A percentile compares a stretch with the other conserved stretches of the same genome.
These are phyloP conservation scores for Physocephala rufipes DNA, from an alignment of 2,888 invertebrate species.

Conservation along the genomic window DNA sequence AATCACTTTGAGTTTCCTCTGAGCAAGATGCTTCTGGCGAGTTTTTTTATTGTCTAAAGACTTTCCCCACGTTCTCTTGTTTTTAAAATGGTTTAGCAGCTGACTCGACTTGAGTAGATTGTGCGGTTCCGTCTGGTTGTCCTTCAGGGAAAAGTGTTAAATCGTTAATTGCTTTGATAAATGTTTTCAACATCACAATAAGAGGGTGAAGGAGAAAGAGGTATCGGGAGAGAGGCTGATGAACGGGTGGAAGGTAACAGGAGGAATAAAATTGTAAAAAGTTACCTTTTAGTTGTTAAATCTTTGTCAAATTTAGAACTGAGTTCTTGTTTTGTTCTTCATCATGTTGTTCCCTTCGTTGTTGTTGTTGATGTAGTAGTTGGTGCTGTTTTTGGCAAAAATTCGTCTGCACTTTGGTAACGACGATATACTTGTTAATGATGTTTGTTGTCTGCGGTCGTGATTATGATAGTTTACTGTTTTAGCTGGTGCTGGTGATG, in stretches of 20 bases:
- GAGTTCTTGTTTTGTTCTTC: not conserved
- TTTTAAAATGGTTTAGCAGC: not conserved
- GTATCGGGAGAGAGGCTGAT: not conserved
- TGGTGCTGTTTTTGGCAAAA: not conserved
- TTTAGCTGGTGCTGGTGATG: not conserved
- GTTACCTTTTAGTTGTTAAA: not conserved
- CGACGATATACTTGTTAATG: not conserved
- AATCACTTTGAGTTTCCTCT: no score
- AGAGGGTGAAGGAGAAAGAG: not conserved
- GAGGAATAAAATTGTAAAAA: not conserved
- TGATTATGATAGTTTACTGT: not conserved
- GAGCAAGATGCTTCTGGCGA: slow-evolving; percentile 12
- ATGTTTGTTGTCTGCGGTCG: not conserved
- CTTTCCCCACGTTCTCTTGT: not conserved
- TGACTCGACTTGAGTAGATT: not conserved
- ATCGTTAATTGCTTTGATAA: not conserved
- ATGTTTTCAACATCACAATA: no score
- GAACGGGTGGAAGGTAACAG: not conserved
- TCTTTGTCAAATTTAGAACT: not conserved
- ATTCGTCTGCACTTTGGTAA: not conserved
- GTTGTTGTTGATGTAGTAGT: not conserved
- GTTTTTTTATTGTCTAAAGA: slow-evolving; percentile 11
- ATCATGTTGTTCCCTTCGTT: not conserved
- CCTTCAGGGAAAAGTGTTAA: not conserved
- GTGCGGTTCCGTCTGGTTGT: not conserved